These are phyloP conservation scores for Pterocles orientalis DNA, from an alignment of 2,113 vertebrate genomes.

Conservation along the genomic window DNA sequence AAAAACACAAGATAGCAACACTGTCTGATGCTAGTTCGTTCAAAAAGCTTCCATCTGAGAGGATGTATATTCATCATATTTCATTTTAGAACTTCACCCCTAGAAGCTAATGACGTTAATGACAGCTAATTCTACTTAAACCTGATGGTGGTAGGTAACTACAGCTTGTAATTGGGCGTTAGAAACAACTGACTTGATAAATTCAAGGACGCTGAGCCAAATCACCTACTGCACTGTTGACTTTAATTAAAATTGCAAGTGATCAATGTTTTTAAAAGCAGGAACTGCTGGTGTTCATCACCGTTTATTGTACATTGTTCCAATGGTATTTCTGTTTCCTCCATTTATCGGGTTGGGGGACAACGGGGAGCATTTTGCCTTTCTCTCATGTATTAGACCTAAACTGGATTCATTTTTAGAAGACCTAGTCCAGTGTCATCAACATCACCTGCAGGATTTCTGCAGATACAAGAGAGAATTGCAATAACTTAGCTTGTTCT, in stretches of 20 bases:
- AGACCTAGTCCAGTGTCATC: not conserved
- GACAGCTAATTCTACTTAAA: slow-evolving; percentile 11
- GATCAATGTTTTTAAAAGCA: slow-evolving; percentile 15
- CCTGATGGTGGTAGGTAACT: not conserved
- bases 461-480: not conserved
- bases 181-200: not conserved
- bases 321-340: not conserved
- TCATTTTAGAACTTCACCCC: not conserved
- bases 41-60: not conserved
- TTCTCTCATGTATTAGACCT: not conserved
- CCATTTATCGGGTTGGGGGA: not conserved
- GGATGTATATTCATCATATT: not conserved
- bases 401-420: not conserved
- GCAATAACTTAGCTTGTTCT: not conserved
- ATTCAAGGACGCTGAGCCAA: slow-evolving; percentile 1
- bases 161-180: not conserved
- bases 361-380: not conserved
- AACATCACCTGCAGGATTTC: not conserved
- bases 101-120: not conserved
- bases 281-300: slow-evolving; percentile 17
- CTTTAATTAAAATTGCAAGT: slow-evolving; percentile 36
- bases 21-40: not conserved
- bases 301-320: not conserved
- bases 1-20: not conserved
- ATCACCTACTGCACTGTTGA: not conserved